Conservation (phyloP, 2,888 invertebrate genomes). For the Hoplodrina ambigua region DNA sequence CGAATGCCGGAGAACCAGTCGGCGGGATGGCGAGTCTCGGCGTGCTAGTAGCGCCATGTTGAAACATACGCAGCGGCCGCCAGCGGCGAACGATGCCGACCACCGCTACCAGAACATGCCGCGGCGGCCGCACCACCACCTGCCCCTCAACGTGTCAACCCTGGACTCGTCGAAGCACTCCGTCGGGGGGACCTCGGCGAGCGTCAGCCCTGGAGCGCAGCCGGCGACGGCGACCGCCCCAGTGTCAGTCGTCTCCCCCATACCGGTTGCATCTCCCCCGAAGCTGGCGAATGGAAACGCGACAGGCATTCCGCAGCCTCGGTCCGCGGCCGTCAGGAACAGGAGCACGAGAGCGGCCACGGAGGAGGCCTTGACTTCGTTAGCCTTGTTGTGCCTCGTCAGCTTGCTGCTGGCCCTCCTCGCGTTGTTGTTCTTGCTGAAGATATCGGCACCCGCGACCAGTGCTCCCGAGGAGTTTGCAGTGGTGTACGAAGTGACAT, state of each 20-base stretch:
- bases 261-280: conserved; percentile 83
- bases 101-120: conserved; percentile 90
- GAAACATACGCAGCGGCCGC: conserved; percentile 93
- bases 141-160: conserved; percentile 92
- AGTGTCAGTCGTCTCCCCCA: conserved; percentile 75
- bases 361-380: conserved; percentile 95
- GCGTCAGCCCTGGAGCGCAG: conserved; percentile 90
- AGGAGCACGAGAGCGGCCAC: conserved; percentile 83
- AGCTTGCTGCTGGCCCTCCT: conserved; percentile 95
- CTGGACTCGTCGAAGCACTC: conserved; percentile 92
- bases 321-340: conserved; percentile 78
- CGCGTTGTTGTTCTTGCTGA: conserved; percentile 95
- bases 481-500: conserved; percentile 97
- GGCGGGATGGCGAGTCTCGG: conserved; percentile 84
- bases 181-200: conserved; percentile 90
- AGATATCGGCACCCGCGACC: conserved; percentile 94
- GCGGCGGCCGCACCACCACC: conserved; percentile 91
- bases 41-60: conserved; percentile 91
- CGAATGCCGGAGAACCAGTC: conserved; percentile 85
- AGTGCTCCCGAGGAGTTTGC: conserved; percentile 94
- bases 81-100: conserved; percentile 89
- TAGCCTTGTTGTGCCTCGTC: conserved; percentile 96
- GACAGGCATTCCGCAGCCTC: conserved; percentile 84
- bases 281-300: conserved; percentile 90
- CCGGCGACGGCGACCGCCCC: conserved; percentile 71